Evolutionary conservation across 2,797 vertebrate genomes (phyloP), one percentile per base, ranked within the genome.

Genomic region (Enteromius fasciolatus): DNA sequence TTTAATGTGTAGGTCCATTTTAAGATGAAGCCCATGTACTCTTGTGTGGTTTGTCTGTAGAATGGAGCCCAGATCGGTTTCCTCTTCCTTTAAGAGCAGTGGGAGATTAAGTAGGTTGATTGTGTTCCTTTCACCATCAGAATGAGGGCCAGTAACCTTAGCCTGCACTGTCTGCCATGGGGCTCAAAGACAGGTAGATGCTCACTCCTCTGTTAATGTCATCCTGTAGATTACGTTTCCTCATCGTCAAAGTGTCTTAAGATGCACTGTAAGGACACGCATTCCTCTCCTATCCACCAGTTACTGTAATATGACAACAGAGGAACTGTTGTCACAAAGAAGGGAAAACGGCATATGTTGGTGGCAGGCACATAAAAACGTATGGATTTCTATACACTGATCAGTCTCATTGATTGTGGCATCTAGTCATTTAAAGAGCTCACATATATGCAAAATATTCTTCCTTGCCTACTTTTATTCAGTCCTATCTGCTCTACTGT

Each of bases 201-300:
- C 87, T 90, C 92, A 91, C 94, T 91, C 94, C 93, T 95, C 92
- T 96, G 96, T 95, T 96, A 96, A 97, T 95, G 96, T 97, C 95
- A 94, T 93, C 93, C 94, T 88, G 84, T 91, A 95, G 95, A 96
- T 98, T 96, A 88, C 92, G 90, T 99, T 98, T 97, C 97, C 94
- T 94, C 93, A 91, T 93, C 90, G 86, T 94, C 93, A 94, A 66
- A 95, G 92, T 94, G 93, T 94, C 94, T 95, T 87, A 88, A 94
- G 92, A 86, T 67, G 44, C 36, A 73, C 79, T 87, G 67, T 63
- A 54, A 80, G 67, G 84, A 50, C 73, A 83, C 54, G 4, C 48
- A 82, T 82, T 82, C 63, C 81, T 46, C 31, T 59, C 4, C 31
- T 41, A 44, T 61, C 25, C 48, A 48, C 17, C 75, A 46, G 44